These are phyloP conservation scores for Pseudochirops corinnae DNA, from an alignment of 2,797 vertebrate genomes.

Conservation along the genomic window DNA sequence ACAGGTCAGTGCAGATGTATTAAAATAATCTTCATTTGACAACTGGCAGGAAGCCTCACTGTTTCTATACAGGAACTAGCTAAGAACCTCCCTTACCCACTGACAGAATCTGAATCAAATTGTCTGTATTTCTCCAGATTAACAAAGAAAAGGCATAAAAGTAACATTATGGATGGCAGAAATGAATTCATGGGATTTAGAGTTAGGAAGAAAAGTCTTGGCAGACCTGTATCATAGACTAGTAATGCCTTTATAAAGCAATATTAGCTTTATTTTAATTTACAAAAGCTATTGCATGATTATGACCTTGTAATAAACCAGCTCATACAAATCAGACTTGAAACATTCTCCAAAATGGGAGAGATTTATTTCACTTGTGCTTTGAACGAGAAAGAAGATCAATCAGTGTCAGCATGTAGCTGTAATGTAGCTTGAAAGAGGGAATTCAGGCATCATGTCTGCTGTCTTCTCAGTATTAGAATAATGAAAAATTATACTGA, in stretches of 20 bases:
- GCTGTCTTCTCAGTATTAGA: conserved; percentile 49
- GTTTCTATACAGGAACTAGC: not conserved
- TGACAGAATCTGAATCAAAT: conserved; percentile 9
- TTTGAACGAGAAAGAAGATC: conserved; percentile 37
- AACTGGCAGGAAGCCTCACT: not conserved
- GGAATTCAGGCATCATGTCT: conserved; percentile 40
- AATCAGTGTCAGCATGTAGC: conserved; percentile 27
- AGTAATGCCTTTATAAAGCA: conserved; percentile 14
- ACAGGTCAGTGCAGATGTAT: not conserved
- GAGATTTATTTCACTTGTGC: conserved; percentile 41
- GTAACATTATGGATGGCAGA: not conserved
- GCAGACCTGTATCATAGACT: conserved; percentile 31
- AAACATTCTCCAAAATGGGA: not conserved
- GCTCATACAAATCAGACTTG: conserved; percentile 32
- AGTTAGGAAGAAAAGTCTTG: not conserved
- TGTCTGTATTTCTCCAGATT: not conserved
- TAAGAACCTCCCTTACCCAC: not conserved
- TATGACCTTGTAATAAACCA: conserved; percentile 45
- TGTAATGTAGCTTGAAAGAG: conserved; percentile 13
- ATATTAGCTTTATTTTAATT: conserved; percentile 46
- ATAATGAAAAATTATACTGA: conserved; percentile 62
- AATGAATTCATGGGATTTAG: not conserved
- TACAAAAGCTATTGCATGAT: conserved; percentile 28
- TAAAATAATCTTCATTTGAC: not conserved
- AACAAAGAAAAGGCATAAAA: not conserved